Conservation (phyloP, 2,113 vertebrate genomes). For the Tinamus guttatus region DNA sequence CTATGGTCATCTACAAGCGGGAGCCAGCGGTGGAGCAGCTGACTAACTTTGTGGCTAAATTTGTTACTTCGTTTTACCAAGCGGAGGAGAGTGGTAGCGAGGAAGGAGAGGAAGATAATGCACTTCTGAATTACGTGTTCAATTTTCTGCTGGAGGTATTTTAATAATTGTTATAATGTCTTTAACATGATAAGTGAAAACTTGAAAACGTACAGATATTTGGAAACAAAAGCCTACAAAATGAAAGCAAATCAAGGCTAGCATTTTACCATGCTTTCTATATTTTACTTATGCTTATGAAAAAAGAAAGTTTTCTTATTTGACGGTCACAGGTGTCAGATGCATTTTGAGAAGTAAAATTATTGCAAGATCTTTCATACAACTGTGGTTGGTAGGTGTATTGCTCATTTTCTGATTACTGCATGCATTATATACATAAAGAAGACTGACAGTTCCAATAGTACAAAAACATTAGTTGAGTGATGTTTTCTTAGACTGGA, state of each 20-base stretch:
- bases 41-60: conserved; percentile 90
- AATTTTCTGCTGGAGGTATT: conserved; percentile 92
- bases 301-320: not conserved
- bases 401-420: not conserved
- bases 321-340: not conserved
- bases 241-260: not conserved
- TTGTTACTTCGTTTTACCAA: conserved; percentile 88
- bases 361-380: not conserved
- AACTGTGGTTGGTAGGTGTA: not conserved
- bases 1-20: conserved; percentile 91
- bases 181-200: not conserved
- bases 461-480: not conserved
- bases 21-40: conserved; percentile 90
- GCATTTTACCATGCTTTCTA: not conserved
- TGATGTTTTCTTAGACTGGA: not conserved
- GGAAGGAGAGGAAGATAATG: conserved; percentile 76
- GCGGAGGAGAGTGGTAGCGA: conserved; percentile 67
- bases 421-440: not conserved
- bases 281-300: not conserved
- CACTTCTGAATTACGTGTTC: conserved; percentile 88
- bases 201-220: not conserved
- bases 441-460: not conserved
- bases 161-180: not conserved
- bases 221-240: not conserved
- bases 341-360: not conserved